Base-by-base conservation (phyloP, 1,140 invertebrate genomes). In the Tetragnatha versicolor region DNA sequence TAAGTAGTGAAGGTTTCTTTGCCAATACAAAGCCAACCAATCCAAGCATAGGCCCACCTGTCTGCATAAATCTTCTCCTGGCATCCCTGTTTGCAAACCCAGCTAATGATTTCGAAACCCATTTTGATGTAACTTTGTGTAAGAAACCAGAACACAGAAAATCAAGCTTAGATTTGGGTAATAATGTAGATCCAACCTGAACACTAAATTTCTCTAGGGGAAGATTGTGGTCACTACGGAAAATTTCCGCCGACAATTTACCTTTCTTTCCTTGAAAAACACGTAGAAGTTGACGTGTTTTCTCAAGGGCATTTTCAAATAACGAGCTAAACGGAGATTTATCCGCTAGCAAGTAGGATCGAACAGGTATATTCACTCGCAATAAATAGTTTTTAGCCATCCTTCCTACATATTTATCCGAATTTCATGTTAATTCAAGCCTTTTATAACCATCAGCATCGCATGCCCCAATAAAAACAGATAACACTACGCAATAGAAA, bases 11-110 rank as follows among this genome's bases (percentile, higher is more conserved):
- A 88, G 83, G 80, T 2, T 91, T 92, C 31, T 91, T 91, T 6
- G 92, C 92, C 66, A 93, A 84, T 51, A 90, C 91, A 1, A 93
- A 88, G 12, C 92, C 93, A 45, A 93, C 90, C 3, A 93, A 84
- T 25, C 92, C 91, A 82, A 94, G 91, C 7, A 88, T 88, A 0
- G 91, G 91, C 84, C 92, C 60, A 10, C 69, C 90, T 0, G 91
- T 91, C 84, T 89, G 91, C 14, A 92, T 87, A 1, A 92, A 85
- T 81, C 88, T 87, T 81, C 88, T 89, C 0, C 90, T 89, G 2
- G 91, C 89, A 55, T 88, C 86, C 80, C 88, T 87, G 73, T 91
- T 85, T 53, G 92, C 84, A 77, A 91, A 89, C 27, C 88, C 88
- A 1, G 90, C 90, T 9, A 91, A 85, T 58, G 87, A 90, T 80